phyloP scores from a whole-genome alignment of 1,140 invertebrate species.

The Megalonaias nervosa region DNA sequence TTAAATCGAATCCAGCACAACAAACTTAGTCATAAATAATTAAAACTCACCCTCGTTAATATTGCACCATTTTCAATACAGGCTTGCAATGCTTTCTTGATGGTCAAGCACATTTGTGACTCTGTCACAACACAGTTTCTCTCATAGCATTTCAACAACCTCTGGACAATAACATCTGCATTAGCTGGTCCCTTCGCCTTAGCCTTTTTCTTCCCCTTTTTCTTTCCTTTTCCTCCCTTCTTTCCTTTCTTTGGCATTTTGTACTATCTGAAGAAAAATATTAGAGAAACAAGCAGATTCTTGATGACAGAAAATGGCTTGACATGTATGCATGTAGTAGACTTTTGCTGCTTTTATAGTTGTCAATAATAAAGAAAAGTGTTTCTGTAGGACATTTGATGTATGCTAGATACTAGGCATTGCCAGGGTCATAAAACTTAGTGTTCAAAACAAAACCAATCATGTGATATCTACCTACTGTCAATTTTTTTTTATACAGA shows the following conservation, averaged over 20 bases:
- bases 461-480: too few relatives aligned
- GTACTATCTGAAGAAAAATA: background rate
- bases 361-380: too few relatives aligned
- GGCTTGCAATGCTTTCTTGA: constrained; percentile 50
- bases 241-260: constrained; percentile 54
- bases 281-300: too few relatives aligned
- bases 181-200: constrained; percentile 45
- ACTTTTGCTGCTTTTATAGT: too few relatives aligned
- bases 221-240: constrained; percentile 34
- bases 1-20: too few relatives aligned
- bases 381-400: too few relatives aligned
- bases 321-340: too few relatives aligned
- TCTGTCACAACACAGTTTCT: constrained; percentile 56
- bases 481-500: too few relatives aligned
- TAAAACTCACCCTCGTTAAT: constrained; percentile 49
- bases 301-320: too few relatives aligned
- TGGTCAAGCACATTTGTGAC: constrained; percentile 51
- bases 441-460: too few relatives aligned
- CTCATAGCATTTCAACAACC: constrained; percentile 60
- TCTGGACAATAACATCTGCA: constrained; percentile 53
- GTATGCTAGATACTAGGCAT: too few relatives aligned
- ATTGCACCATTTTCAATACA: constrained; percentile 57
- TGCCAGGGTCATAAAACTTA: too few relatives aligned
- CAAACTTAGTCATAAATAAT: background rate
- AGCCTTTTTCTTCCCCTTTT: constrained; percentile 43